These are phyloP conservation scores for Huso huso DNA, from an alignment of 2,797 vertebrate genomes.

Conservation along the genomic window DNA sequence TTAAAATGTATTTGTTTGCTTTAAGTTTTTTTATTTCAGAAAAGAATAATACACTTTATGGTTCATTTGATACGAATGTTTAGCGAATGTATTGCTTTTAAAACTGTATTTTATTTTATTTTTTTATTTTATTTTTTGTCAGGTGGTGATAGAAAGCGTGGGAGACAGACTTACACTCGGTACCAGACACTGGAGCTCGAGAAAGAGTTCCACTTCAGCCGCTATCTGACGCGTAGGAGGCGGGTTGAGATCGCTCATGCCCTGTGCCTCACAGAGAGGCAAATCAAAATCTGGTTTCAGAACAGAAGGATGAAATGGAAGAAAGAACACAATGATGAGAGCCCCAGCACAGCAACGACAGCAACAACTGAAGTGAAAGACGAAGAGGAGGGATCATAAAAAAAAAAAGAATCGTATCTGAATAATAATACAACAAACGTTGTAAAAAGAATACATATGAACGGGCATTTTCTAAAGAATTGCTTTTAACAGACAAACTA, in stretches of 20 bases:
- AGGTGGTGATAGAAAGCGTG: slow-evolving; percentile 78
- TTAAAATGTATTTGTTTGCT: too few relatives aligned
- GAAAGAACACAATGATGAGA: slow-evolving; percentile 74
- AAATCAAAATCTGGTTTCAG: slow-evolving; percentile 89
- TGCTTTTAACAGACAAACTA: too few relatives aligned
- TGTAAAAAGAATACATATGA: too few relatives aligned
- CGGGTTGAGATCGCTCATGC: slow-evolving; percentile 71
- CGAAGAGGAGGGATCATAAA: too few relatives aligned
- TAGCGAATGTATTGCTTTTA: too few relatives aligned
- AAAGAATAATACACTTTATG: too few relatives aligned
- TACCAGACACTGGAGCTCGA: slow-evolving; percentile 75
- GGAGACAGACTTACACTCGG: slow-evolving; percentile 77
- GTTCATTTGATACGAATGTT: too few relatives aligned
- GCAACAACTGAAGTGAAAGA: slow-evolving; percentile 29
- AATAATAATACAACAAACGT: too few relatives aligned
- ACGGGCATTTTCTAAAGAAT: too few relatives aligned
- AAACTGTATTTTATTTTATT: too few relatives aligned
- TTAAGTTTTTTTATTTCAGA: too few relatives aligned
- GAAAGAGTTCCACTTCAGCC: slow-evolving; percentile 76
- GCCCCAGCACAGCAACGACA: slow-evolving; percentile 18
- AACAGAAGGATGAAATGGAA: slow-evolving; percentile 91
- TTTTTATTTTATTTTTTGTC: slow-evolving; percentile 13
- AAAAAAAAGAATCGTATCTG: too few relatives aligned
- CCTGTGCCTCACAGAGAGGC: slow-evolving; percentile 68
- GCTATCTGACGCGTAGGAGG: slow-evolving; percentile 70